Evolutionary conservation across 2,113 vertebrate genomes (phyloP), one percentile per base, ranked within the genome.

Genomic region (Psittacula cyanocephala): DNA sequence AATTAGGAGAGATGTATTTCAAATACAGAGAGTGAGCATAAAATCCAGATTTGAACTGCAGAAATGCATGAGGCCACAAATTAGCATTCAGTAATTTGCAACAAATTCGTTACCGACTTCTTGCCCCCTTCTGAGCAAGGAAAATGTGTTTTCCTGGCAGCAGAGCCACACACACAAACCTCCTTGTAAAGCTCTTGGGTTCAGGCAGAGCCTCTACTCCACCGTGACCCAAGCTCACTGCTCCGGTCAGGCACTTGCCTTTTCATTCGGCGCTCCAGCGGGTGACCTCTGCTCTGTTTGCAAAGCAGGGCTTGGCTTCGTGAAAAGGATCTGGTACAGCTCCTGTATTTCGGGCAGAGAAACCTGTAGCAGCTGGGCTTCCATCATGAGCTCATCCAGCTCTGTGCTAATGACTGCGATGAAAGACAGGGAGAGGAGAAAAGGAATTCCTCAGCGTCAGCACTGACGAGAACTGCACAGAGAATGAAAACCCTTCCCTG

Each of bases 301-400:
- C 80, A 94, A 89, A 74, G 81, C 90, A 12, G 97, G 88, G 77
- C 91, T 98, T 63, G 97, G 98, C 88, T 98, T 97, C 3, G 98
- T 98, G 94, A 99, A 96, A 44, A 99, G 96, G 41, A 98, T 95
- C 71, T 97, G 98, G 95, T 99, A 99, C 41, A 99, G 98, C 90
- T 98, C 98, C 97, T 99, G 98, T 87, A 99, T 98, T 96, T 99
- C 99, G 1, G 99, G 99, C 87, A 99, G 96, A 67, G 98, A 98
- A 35, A 99, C 99, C 97, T 99, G 99, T 22, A 99, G 98, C 93
- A 99, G 97, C 76, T 99, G 99, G 37, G 99, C 99, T 96, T 99
- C 99, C 98, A 99, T 99, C 98, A 99, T 98, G 88, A 99, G 95
- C 93, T 99, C 98, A 59, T 99, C 99, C 96, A 99, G 97, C 81